A percentile compares a stretch with the other conserved stretches of the same genome.
These are phyloP conservation scores for Acinonyx jubatus DNA, from an alignment of 2,113 vertebrate species.

Conservation along the genomic window DNA sequence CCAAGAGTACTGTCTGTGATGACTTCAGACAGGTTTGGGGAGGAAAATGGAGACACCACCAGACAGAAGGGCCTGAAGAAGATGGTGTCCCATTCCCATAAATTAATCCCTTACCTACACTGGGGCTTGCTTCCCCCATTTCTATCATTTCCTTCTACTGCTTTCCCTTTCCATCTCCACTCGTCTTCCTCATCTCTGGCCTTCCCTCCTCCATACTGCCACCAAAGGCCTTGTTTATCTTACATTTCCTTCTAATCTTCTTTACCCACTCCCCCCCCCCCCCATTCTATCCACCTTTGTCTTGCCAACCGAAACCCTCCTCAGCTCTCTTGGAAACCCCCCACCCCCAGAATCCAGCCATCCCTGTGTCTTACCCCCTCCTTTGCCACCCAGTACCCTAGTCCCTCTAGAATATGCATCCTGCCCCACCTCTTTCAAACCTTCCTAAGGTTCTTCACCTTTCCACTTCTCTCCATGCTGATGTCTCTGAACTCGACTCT, in stretches of 20 bases:
- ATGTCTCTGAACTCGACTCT: neutral
- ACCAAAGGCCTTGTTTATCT: neutral
- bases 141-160: neutral
- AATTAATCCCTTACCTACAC: neutral
- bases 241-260: neutral
- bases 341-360: neutral
- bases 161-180: neutral
- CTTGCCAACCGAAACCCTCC: neutral
- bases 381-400: neutral
- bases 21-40: neutral
- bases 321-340: neutral
- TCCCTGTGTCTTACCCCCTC: neutral
- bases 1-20: neutral
- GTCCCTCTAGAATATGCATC: neutral
- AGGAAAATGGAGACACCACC: neutral
- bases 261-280: neutral
- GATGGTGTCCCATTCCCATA: neutral
- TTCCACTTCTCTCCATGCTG: neutral
- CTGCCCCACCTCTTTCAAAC: neutral
- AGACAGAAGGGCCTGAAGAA: neutral
- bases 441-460: conserved; percentile 19
- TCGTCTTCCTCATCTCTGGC: neutral
- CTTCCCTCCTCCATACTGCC: neutral
- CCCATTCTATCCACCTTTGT: neutral
- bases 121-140: too few species aligned